A percentile compares a stretch with the other conserved stretches of the same genome.
These are phyloP conservation scores for Shinisaurus crocodilurus DNA, from an alignment of 2,113 vertebrate species.

Conservation along the genomic window DNA sequence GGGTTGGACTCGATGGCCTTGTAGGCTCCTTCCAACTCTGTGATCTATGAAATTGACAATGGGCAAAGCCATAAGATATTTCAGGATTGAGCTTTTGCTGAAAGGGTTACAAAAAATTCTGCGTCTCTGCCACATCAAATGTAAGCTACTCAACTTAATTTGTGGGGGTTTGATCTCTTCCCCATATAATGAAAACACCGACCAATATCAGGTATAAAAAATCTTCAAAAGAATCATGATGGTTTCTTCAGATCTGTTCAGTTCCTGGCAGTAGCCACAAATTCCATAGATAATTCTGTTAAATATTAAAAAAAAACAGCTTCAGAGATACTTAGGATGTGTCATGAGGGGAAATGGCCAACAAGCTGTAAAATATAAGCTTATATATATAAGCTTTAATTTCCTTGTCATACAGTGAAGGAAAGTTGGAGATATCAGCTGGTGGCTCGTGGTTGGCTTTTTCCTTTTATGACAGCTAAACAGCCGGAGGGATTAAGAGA, in stretches of 20 bases:
- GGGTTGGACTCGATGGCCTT: too few relatives aligned
- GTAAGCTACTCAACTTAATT: constrained; percentile 1
- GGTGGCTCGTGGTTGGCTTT: background rate
- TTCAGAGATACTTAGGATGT: background rate
- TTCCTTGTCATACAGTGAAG: background rate
- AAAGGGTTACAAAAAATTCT: background rate
- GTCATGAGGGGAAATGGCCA: background rate
- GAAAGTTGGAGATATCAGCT: background rate
- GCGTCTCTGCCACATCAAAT: background rate
- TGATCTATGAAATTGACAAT: background rate
- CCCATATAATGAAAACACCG: background rate
- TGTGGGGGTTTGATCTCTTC: background rate
- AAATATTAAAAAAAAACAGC: background rate
- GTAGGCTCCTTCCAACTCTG: too few relatives aligned
- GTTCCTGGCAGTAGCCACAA: background rate
- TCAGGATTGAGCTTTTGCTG: constrained; percentile 2
- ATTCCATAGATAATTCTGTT: background rate
- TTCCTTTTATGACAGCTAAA: background rate
- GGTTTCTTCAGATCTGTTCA: background rate
- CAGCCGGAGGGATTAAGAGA: background rate
- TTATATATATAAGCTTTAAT: background rate
- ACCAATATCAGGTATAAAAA: background rate
- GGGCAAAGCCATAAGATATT: rapidly evolving
- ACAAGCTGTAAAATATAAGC: background rate
- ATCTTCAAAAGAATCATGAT: background rate